Evolutionary conservation across 2,797 vertebrate genomes (phyloP).

Genomic region (Margarornis squamiger): DNA sequence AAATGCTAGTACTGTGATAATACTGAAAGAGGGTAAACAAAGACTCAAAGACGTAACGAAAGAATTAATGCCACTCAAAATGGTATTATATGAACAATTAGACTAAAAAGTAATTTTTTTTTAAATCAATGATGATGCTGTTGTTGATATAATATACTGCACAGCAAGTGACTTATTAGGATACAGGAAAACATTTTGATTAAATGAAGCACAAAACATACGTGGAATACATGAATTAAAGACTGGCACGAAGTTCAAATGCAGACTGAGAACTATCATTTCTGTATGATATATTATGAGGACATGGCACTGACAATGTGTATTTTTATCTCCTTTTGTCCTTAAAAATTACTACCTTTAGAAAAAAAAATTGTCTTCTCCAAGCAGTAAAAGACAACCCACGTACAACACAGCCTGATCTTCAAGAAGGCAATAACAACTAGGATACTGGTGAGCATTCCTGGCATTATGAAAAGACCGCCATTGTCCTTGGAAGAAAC

Average conservation of each 20-base stretch:
- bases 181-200: neutral
- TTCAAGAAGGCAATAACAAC: neutral
- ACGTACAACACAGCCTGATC: neutral
- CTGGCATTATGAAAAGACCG: neutral
- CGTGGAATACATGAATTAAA: neutral
- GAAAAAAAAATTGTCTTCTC: neutral
- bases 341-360: neutral
- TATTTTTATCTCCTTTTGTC: neutral
- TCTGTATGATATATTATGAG: neutral
- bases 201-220: neutral
- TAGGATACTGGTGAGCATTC: neutral
- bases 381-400: neutral
- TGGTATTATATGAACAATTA: neutral
- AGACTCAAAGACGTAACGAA: neutral
- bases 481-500: neutral
- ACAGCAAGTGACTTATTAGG: conserved; percentile 6
- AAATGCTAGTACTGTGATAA: neutral
- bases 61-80: conserved; percentile 7
- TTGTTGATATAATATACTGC: neutral
- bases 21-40: conserved; percentile 2
- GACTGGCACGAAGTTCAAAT: neutral
- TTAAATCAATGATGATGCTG: neutral
- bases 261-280: neutral
- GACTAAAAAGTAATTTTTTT: neutral
- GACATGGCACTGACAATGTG: neutral